Base-by-base conservation (phyloP, 2,113 vertebrate species). In the Thymallus thymallus region DNA sequence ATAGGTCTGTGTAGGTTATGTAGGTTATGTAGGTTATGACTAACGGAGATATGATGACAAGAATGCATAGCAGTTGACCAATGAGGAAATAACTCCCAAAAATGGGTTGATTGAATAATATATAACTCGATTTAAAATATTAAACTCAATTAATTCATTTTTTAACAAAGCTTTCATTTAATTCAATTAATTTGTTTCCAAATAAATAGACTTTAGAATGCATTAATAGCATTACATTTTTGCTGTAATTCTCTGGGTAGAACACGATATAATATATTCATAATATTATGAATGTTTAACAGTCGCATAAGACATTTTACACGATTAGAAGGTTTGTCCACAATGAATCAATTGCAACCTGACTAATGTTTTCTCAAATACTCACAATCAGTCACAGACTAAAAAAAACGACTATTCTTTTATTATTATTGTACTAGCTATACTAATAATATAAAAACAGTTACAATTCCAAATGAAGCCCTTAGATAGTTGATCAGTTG, bases 61-160 rank as follows among this genome's bases (percentile, higher is more conserved):
- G 66, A 72, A 85, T 78, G 74, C 80, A 76, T 78, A 83, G 80
- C 82, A 67, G 66, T 75, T 80, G 24, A 26, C 4, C 32, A 74
- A 62, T 45, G 63, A 72, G 68, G 14, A 80, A 77, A 77, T 68
- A 9, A 46, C 13, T 46, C 45, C 76, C 78, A 71, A 22, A 77
- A 84, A 83, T 79, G 80, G 77, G 23, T 12, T 7, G 29, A 12
- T 80, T 86, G 74, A 86, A 81, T 86, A 72, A 84, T 45, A 46
- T 24, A n/a, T n/a, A n/a, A n/a, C n/a, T n/a, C n/a, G n/a, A n/a
- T 80, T 82, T 78, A 72, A 61, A 71, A 75, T 75, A 72, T 81
- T 79, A 78, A 62, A 60, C 72, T 74, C 72, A 84, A 45, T 87
- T 76, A 61, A 63, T 83, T 75, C 73, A 71, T 35, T 77, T 80